phyloP scores from a whole-genome alignment of 2,113 vertebrate species.

The Thermophis baileyi region DNA sequence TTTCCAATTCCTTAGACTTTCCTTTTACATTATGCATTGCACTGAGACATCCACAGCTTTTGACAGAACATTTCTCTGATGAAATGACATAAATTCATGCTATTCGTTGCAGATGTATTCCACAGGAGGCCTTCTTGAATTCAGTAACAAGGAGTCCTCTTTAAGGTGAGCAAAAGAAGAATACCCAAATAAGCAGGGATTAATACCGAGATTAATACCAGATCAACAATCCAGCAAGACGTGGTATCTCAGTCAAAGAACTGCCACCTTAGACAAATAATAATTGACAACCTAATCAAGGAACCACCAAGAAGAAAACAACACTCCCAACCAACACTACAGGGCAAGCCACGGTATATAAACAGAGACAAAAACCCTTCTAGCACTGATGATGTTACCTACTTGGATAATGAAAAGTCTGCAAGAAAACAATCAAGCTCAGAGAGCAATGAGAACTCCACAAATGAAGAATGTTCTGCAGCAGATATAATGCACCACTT shows the following conservation, averaged over 20 bases:
- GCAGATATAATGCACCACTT: not conserved
- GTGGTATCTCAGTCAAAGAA: not conserved
- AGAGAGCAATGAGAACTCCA: not conserved
- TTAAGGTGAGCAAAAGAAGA: not conserved
- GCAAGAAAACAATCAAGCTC: not conserved
- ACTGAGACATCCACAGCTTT: not conserved
- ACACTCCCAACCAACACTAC: not conserved
- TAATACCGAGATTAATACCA: not conserved
- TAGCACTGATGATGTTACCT: not conserved
- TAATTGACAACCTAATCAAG: not conserved
- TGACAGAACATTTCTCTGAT: not conserved
- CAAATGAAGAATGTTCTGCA: not conserved
- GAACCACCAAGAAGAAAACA: not conserved
- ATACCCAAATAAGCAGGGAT: not conserved
- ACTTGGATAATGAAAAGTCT: not conserved
- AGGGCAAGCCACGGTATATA: not conserved
- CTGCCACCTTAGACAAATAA: not conserved
- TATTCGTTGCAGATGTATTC: not conserved
- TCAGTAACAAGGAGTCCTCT: constrained; percentile 1
- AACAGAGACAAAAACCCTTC: not conserved
- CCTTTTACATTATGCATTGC: not conserved
- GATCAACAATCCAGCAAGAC: not conserved
- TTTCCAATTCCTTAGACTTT: not conserved
- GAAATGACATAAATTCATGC: not conserved
- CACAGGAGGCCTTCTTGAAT: constrained; percentile 19